Conservation (phyloP, 2,113 vertebrate species). For the Mus pahari region DNA sequence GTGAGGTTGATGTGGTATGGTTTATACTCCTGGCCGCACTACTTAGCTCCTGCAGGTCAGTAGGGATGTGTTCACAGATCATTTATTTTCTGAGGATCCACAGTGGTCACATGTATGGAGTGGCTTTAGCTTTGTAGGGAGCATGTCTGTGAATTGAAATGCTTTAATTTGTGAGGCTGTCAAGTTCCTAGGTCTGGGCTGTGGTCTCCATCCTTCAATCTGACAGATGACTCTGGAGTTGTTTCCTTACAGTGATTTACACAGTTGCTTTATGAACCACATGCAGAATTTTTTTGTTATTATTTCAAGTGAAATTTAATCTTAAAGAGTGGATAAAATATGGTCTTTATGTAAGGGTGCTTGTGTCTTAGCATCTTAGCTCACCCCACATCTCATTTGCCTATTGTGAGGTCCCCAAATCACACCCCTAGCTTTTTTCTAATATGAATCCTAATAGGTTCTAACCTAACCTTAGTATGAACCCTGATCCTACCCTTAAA, state of each 20-base stretch:
- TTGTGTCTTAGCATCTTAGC: neutral
- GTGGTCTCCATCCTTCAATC: neutral
- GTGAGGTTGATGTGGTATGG: neutral
- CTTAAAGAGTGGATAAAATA: neutral
- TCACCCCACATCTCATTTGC: neutral
- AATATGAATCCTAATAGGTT: neutral
- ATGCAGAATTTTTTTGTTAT: neutral
- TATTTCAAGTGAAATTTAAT: slow-evolving; percentile 23
- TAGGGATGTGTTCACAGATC: neutral
- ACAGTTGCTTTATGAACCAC: slow-evolving; percentile 27
- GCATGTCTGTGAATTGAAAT: neutral
- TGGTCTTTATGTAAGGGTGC: neutral
- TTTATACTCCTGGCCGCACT: neutral
- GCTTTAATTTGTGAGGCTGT: neutral
- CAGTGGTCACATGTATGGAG: neutral
- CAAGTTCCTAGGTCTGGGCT: neutral
- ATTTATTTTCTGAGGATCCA: neutral
- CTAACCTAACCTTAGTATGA: neutral
- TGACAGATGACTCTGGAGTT: neutral
- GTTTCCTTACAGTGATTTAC: neutral
- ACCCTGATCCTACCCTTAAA: neutral
- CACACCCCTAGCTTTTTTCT: neutral
- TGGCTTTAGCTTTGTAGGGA: neutral
- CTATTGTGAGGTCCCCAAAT: neutral
- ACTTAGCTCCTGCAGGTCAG: neutral